Conservation (phyloP, 2,888 invertebrate genomes). For the Limenitis camilla region DNA sequence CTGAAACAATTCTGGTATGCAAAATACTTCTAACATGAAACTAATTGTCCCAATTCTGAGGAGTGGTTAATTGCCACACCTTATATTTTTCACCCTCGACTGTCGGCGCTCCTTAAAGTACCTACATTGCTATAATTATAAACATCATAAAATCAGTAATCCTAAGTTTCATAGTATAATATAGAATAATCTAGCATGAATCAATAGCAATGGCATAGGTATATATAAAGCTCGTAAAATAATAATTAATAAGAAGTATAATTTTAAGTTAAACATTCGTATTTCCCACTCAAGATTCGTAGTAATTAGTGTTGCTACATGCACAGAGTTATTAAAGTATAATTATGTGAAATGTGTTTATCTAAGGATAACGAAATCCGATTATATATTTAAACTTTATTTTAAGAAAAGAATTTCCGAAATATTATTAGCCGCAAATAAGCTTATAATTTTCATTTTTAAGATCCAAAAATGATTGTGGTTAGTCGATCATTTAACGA, state of each 20-base stretch:
- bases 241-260: not conserved
- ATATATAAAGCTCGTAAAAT: not conserved
- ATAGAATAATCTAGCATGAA: no score
- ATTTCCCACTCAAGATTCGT: constrained; percentile 20
- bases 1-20: constrained; percentile 30
- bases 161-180: not conserved
- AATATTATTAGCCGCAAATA: no score
- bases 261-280: constrained; percentile 12
- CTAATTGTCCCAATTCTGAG: constrained; percentile 60
- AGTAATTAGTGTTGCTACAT: constrained; percentile 14
- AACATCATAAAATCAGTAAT: constrained; percentile 7
- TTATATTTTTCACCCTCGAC: constrained; percentile 46
- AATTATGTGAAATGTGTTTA: not conserved
- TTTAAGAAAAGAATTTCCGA: no score
- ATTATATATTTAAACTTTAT: no score
- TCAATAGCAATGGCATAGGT: no score
- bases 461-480: no score
- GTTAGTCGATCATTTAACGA: no score
- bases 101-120: constrained; percentile 38
- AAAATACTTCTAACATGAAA: constrained; percentile 41
- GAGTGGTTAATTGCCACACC: constrained; percentile 65
- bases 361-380: not conserved
- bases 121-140: constrained; percentile 24
- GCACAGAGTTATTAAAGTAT: not conserved
- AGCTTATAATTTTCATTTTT: no score